Evolutionary conservation across 1,140 invertebrate species (phyloP), one percentile per base, ranked within the genome.

Genomic region (Zaprionus africanus): DNA sequence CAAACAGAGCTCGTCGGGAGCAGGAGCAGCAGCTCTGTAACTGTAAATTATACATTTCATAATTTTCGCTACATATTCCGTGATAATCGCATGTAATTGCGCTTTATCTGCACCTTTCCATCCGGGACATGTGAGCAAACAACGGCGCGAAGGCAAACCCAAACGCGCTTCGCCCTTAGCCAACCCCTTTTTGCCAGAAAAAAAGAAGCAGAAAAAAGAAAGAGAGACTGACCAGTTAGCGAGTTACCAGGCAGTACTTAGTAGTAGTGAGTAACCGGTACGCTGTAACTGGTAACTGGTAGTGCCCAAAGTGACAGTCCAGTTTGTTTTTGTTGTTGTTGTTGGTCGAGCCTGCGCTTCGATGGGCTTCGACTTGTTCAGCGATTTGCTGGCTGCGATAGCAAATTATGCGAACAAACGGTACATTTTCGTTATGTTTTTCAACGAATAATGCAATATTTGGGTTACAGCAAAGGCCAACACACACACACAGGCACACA

Each of bases 21-120:
- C 62, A 69, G 54, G 59, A 69, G 49, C 67, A 61, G 58, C 62
- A 69, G 54, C 59, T 62, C 53, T 70, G 77, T 92, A 92, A 92
- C 90, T 92, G 90, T 92, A 92, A 92, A 92, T 92, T 92, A 91
- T 91, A 92, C 68, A 90, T 92, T 92, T 92, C 90, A 92, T 92
- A 92, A 92, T 92, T 92, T 92, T 90, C 66, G 86, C 82, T 78
- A 91, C 85, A 85, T 90, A 82, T 81, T 87, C 78, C 79, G 75
- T 78, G 91, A 92, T 92, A 92, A 92, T 92, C 91, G 91, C 91
- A 92, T 91, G 84, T 92, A 92, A 92, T 92, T 92, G 91, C 87
- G 76, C 76, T 92, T 92, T 92, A 92, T 92, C 91, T 92, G 77
- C 91, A 90, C 80, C 91, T 90, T 92, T 88, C 80, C 80, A 92